These are phyloP conservation scores for Parambassis ranga DNA, from an alignment of 2,797 vertebrate genomes.

Conservation along the genomic window DNA sequence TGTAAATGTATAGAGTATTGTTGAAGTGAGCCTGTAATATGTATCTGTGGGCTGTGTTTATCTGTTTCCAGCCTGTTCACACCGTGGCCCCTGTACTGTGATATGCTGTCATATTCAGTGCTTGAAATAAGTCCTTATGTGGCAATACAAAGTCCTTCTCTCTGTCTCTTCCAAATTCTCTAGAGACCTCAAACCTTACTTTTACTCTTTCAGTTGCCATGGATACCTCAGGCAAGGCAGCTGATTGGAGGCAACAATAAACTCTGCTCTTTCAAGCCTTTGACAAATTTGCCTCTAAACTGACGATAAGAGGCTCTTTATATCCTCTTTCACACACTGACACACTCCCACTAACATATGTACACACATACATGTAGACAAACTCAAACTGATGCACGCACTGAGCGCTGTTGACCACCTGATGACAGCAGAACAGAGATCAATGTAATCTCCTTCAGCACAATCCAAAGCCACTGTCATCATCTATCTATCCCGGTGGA, in stretches of 20 bases:
- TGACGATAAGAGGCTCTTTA: slow-evolving; percentile 34
- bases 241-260: slow-evolving; percentile 71
- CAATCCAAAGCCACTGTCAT: slow-evolving; percentile 67
- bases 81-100: slow-evolving; percentile 26
- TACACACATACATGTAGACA: neutral
- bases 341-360: neutral
- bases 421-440: slow-evolving; percentile 60
- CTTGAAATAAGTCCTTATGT: slow-evolving; percentile 59
- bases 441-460: slow-evolving; percentile 67
- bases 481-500: slow-evolving; percentile 59
- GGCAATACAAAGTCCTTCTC: slow-evolving; percentile 65
- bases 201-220: slow-evolving; percentile 80
- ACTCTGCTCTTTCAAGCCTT: slow-evolving; percentile 65
- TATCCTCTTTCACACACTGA: slow-evolving; percentile 18
- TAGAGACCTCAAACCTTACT: slow-evolving; percentile 72
- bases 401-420: slow-evolving; percentile 4
- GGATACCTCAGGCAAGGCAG: slow-evolving; percentile 70
- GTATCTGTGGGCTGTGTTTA: slow-evolving; percentile 26
- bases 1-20: slow-evolving; percentile 15
- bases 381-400: neutral
- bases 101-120: slow-evolving; percentile 56
- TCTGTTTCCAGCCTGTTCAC: slow-evolving; percentile 19
- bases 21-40: slow-evolving; percentile 22
- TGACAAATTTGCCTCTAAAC: slow-evolving; percentile 64
- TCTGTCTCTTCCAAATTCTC: slow-evolving; percentile 71